Percentiles rank a stretch among this genome's conserved stretches.
Conservation (phyloP, 2,113 vertebrate genomes). For the Aphelocoma coerulescens region DNA sequence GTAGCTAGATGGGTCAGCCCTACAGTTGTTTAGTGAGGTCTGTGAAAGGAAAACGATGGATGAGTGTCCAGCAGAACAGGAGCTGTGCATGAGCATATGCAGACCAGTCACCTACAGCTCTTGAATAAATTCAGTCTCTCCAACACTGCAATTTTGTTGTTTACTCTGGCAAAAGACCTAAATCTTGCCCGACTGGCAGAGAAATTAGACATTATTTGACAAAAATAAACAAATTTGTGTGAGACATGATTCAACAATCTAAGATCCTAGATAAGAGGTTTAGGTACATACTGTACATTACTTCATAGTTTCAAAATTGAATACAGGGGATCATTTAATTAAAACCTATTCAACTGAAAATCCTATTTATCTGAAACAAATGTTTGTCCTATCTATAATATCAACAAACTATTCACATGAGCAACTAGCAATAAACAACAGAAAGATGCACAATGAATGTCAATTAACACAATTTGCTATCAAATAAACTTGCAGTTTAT, state of each 20-base stretch:
- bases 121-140: not conserved
- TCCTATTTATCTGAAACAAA: constrained; percentile 74
- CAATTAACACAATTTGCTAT: constrained; percentile 73
- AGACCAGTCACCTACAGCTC: not conserved
- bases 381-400: constrained; percentile 68
- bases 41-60: not conserved
- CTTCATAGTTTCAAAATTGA: constrained; percentile 50
- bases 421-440: constrained; percentile 71
- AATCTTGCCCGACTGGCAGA: not conserved
- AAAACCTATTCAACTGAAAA: constrained; percentile 76
- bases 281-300: constrained; percentile 24
- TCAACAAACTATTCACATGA: constrained; percentile 74
- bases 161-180: not conserved
- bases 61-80: not conserved
- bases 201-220: not conserved
- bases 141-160: not conserved
- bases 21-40: not conserved
- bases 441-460: constrained; percentile 70
- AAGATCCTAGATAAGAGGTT: constrained; percentile 45
- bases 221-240: constrained; percentile 21
- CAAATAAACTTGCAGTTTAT: constrained; percentile 62
- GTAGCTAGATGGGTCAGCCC: not conserved
- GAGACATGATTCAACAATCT: not conserved
- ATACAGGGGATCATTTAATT: constrained; percentile 68
- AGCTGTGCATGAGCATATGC: not conserved